Conservation (phyloP, 2,888 invertebrate species). For the Ypsolopha sequella region DNA sequence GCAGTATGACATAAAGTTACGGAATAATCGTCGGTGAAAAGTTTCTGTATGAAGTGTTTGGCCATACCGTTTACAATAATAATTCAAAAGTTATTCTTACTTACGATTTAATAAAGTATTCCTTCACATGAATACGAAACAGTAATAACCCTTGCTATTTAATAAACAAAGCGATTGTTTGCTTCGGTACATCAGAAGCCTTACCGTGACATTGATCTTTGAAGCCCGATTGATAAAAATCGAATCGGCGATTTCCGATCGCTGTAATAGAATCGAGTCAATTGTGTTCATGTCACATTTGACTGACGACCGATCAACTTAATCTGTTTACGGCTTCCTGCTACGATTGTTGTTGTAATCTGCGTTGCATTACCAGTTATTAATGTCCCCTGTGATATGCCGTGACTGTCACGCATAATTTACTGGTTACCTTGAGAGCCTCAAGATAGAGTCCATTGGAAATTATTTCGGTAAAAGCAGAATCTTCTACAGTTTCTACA, state of each 20-base stretch:
- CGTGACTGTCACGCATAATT: slow-evolving; percentile 36
- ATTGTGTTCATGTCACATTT: slow-evolving; percentile 50
- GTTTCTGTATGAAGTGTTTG: no score
- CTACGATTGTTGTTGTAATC: slow-evolving; percentile 56
- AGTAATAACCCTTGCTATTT: no score
- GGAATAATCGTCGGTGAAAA: no score
- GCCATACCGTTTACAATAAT: no score
- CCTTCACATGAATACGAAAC: no score
- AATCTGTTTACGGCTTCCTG: slow-evolving; percentile 65
- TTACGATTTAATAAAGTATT: no score
- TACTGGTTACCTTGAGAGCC: slow-evolving; percentile 12
- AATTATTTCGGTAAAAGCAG: no score
- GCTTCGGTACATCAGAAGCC: background rate
- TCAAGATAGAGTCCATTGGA: no score
- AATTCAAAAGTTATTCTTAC: no score
- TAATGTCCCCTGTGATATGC: slow-evolving; percentile 40
- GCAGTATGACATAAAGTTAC: no score
- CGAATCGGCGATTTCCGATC: slow-evolving; percentile 33
- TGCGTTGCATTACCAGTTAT: slow-evolving; percentile 55
- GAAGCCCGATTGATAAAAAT: slow-evolving; percentile 40
- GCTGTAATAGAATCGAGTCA: slow-evolving; percentile 46
- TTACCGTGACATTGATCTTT: slow-evolving; percentile 6
- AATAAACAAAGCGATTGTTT: background rate
- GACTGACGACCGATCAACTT: slow-evolving; percentile 56
- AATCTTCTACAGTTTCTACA: no score